Base-by-base conservation (phyloP, 2,113 vertebrate genomes). In the Eidolon helvum region DNA sequence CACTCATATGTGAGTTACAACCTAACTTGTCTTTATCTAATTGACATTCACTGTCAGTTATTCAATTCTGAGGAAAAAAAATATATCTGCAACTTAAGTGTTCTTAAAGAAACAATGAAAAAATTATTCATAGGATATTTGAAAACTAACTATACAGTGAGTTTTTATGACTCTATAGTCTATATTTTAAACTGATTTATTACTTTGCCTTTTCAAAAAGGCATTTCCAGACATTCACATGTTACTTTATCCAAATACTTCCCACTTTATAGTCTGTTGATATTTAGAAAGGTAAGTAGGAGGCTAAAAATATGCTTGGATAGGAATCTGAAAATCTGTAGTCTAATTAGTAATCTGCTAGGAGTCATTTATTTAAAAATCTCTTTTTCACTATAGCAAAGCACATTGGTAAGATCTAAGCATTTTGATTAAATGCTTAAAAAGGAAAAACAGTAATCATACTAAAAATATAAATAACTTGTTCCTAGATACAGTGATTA, bases 41-140 rank as follows among this genome's bases (percentile, higher is more conserved):
- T 3, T 96, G 89, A 94, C 66, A 92, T 43, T 50, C n/a, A 10
- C 65, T 74, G 50, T 77, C 84, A 97, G 92, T 16, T 9, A 12
- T 72, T 33, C 18, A 94, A 69, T 95, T 95, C 12, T 95, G 24
- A 79, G 50, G 38, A 11, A 96, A 94, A 50, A 95, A 97, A 96
- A 96, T 92, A 50, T 50, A 50, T 57, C 84, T 72, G 35, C 21
- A 55, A 21, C 48, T 5, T 63, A 26, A 65, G 53, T 86, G 35
- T 69, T n/a, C 83, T 78, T 91, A 55, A 19, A 55, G 57, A 87
- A 93, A 97, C 48, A 74, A 90, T 40, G 57, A 68, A 22, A 65
- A 94, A 96, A 68, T 74, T 75, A 87, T 94, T 93, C 7, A 90
- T 0, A 55, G 94, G 59, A 45, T 87, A 84, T 66, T 50, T 59